Evolutionary conservation across 2,797 vertebrate genomes (phyloP).

Genomic region (Myripristis jacobus): DNA sequence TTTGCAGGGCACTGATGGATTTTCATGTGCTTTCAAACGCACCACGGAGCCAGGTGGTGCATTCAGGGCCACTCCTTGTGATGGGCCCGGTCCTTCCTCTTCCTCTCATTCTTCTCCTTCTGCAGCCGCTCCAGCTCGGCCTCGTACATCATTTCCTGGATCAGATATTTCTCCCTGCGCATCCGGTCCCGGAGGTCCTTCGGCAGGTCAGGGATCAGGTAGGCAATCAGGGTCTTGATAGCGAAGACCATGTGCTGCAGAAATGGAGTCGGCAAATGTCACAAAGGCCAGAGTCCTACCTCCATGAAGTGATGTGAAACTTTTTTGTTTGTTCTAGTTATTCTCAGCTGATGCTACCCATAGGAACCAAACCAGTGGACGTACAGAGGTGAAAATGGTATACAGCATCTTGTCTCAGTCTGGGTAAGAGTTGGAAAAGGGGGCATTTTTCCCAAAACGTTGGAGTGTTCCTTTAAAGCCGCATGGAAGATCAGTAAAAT

Average conservation of each 20-base stretch:
- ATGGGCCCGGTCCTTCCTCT: conserved; percentile 88
- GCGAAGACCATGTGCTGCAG: conserved; percentile 95
- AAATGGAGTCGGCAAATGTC: conserved; percentile 26
- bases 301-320: no score
- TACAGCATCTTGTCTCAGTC: no score
- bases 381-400: no score
- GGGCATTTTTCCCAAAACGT: no score
- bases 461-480: no score
- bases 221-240: conserved; percentile 96
- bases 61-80: conserved; percentile 96
- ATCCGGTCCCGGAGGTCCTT: conserved; percentile 95
- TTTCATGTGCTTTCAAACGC: neutral
- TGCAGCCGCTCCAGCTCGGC: conserved; percentile 95
- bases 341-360: no score
- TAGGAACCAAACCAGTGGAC: no score
- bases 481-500: no score
- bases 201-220: conserved; percentile 96
- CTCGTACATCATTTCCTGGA: conserved; percentile 99
- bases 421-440: no score
- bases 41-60: conserved; percentile 34
- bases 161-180: conserved; percentile 95
- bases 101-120: conserved; percentile 84
- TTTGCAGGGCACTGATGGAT: no score
- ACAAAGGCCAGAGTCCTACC: neutral
- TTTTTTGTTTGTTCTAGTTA: no score